Evolutionary conservation across 2,888 invertebrate species (phyloP).

Genomic region (Nephrotoma flavescens): DNA sequence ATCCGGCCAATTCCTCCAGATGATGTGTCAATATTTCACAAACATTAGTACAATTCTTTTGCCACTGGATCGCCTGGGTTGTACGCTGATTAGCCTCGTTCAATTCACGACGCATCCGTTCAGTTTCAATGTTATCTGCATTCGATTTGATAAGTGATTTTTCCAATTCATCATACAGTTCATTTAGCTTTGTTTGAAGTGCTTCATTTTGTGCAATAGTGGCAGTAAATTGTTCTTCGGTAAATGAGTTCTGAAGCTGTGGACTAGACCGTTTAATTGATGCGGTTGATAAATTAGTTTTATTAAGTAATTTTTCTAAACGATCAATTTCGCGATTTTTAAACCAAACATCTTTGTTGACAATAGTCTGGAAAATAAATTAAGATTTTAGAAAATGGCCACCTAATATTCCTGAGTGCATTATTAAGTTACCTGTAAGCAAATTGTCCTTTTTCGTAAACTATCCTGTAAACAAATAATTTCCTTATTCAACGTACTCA

Average conservation of each 20-base stretch:
- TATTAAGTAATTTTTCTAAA: slow-evolving; percentile 20
- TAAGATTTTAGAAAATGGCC: neutral
- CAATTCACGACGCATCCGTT: slow-evolving; percentile 20
- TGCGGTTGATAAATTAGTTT: neutral
- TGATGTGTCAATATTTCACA: slow-evolving; percentile 35
- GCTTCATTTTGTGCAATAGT: slow-evolving; percentile 25
- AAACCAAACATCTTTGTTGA: slow-evolving; percentile 41
- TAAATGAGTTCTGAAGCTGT: slow-evolving; percentile 21
- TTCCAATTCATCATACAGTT: slow-evolving; percentile 15
- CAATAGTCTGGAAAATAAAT: slow-evolving; percentile 30
- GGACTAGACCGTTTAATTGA: neutral
- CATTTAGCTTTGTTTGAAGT: slow-evolving; percentile 26
- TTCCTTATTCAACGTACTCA: neutral
- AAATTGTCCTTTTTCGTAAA: neutral
- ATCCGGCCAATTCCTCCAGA: slow-evolving; percentile 43
- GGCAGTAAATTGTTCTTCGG: slow-evolving; percentile 22
- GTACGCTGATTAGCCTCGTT: slow-evolving; percentile 21
- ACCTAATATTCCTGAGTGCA: neutral
- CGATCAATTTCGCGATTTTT: slow-evolving; percentile 42
- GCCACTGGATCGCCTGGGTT: slow-evolving; percentile 25
- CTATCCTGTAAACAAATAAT: neutral
- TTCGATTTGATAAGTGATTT: neutral
- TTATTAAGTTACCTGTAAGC: neutral
- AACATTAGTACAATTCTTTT: slow-evolving; percentile 26
- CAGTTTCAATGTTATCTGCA: neutral